Conservation (phyloP, 2,797 vertebrate genomes). For the Leucoraja ocellata region DNA sequence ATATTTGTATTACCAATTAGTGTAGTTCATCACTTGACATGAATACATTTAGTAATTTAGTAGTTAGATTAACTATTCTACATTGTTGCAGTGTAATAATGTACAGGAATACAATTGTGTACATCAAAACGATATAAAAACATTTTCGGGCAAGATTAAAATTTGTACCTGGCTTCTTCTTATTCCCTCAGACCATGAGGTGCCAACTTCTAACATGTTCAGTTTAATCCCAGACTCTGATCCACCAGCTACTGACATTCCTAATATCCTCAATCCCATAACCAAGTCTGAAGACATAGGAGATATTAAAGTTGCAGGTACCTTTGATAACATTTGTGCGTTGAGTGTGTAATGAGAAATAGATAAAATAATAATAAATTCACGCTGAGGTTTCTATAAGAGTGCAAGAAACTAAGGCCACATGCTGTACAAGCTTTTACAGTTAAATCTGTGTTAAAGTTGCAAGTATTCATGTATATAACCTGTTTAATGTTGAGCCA, state of each 20-base stretch:
- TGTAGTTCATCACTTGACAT: not conserved
- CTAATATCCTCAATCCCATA: not conserved
- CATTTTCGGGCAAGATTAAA: not conserved
- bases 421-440: too few relatives aligned
- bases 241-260: not conserved
- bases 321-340: not conserved
- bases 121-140: not conserved
- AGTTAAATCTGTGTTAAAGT: too few relatives aligned
- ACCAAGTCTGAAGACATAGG: not conserved
- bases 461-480: too few relatives aligned
- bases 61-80: not conserved
- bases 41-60: not conserved
- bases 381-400: too few relatives aligned
- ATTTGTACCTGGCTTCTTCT: not conserved
- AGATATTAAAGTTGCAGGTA: not conserved
- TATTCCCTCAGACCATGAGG: not conserved
- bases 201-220: not conserved
- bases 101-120: too few relatives aligned
- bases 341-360: not conserved
- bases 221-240: conserved; percentile 17
- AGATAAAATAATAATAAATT: too few relatives aligned
- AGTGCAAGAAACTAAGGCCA: too few relatives aligned
- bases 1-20: not conserved
- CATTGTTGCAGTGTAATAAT: not conserved
- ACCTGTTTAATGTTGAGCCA: too few relatives aligned